Evolutionary conservation across 2,888 invertebrate genomes (phyloP).

Genomic region (Endomychus coccineus): DNA sequence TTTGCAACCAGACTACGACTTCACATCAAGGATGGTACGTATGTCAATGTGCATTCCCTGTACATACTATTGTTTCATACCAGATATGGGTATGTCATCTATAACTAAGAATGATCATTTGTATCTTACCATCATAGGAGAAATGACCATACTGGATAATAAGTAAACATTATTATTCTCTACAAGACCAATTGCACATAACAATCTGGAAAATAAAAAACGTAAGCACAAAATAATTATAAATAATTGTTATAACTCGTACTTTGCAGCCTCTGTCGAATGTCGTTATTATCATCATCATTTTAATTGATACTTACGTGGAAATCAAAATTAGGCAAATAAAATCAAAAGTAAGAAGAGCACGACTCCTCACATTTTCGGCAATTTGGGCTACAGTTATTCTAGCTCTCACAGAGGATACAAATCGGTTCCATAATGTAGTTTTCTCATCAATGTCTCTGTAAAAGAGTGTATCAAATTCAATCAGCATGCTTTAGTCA

Average conservation of each 20-base stretch:
- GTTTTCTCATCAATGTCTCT: conserved; percentile 26
- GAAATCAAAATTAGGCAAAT: conserved; percentile 63
- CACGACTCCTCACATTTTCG: conserved; percentile 58
- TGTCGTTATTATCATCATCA: no score
- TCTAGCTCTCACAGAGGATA: conserved; percentile 58
- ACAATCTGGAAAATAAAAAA: conserved; percentile 44
- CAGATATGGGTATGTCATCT: no score
- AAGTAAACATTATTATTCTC: conserved; percentile 68
- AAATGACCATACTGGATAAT: conserved; percentile 75
- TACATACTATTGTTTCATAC: no score
- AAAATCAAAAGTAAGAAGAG: conserved; percentile 69
- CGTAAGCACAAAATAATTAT: conserved; percentile 9
- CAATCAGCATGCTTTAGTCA: no score
- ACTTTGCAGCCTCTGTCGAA: no score
- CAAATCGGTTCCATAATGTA: conserved; percentile 54
- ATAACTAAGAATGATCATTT: no score
- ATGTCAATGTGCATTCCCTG: no score
- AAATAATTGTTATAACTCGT: conserved; percentile 6
- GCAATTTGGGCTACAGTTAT: conserved; percentile 67
- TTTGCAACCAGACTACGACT: no score
- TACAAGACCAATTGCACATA: conserved; percentile 65
- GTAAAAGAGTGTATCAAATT: no score
- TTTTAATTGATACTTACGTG: conserved; percentile 49
- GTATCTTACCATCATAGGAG: conserved; percentile 64
- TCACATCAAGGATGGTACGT: no score